Evolutionary conservation across 2,797 vertebrate genomes (phyloP), one percentile per base, ranked within the genome.

Genomic region (Xiphophorus birchmanni): DNA sequence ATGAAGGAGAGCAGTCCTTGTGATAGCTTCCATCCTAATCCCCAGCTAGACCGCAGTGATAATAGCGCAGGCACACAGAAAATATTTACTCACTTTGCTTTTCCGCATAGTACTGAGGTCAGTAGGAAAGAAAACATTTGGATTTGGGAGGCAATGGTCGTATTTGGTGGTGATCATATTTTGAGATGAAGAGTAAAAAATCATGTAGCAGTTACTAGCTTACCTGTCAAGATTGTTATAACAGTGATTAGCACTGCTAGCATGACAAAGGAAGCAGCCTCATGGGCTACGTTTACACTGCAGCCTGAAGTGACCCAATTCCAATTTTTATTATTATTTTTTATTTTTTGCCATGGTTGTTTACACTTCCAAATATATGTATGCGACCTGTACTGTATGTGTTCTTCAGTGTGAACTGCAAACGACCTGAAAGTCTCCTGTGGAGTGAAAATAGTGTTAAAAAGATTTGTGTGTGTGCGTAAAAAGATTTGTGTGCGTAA

Each of bases 11-110:
- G 60, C 40, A 2, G 76, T 81, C 77, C 82, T 76, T 75, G 32
- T 82, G 82, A 91, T 82, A 60, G 77, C 86, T 86, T 81, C 76
- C 60, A 72, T 89, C 80, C 85, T 88, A 82, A 84, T 83, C 21
- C 82, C 56, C 71, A 79, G 21, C 84, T 56, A 81, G 77, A 44
- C 65, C 69, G 23, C 21, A 65, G 54, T 58, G 72, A 80, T 80
- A 77, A 74, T 82, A 32, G n/a, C 74, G 60, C 75, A 54, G 69
- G 77, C 54, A 37, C 29, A 52, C 23, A 75, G 45, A 60, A 83
- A 60, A 76, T 79, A 50, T 72, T 83, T 54, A 74, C 71, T 76
- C 32, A 37, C 73, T 21, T 29, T 1, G 1, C 29, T 75, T 83
- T 84, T 82, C 75, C 47, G 65, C 32, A 73, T 29, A 37, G 75